Evolutionary conservation across 2,888 invertebrate species (phyloP).

Genomic region (Fragum sueziense): DNA sequence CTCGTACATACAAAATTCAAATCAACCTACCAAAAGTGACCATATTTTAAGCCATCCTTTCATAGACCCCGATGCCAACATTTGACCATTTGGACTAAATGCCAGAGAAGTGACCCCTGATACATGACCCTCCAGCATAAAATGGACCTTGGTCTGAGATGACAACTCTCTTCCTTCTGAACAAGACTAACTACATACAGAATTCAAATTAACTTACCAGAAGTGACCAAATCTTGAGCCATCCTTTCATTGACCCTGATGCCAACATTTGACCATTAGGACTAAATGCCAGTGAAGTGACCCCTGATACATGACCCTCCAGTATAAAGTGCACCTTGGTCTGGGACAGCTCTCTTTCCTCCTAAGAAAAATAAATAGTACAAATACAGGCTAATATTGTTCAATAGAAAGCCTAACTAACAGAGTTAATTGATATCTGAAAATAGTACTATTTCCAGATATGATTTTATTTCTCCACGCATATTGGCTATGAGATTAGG

Average conservation of each 20-base stretch:
- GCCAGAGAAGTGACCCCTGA: conserved; percentile 84
- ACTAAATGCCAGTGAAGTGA: conserved; percentile 84
- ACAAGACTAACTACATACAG: too few species aligned
- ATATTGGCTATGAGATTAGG: too few species aligned
- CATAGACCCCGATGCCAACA: conserved; percentile 84
- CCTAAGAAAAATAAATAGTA: too few species aligned
- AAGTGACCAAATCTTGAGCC: conserved; percentile 86
- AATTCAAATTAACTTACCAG: conserved; percentile 65
- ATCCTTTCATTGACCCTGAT: conserved; percentile 84
- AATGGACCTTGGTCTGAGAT: conserved; percentile 43
- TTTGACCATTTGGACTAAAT: conserved; percentile 84
- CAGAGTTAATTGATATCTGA: too few species aligned
- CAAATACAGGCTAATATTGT: too few species aligned
- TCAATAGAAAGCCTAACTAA: too few species aligned
- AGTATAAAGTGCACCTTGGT: conserved; percentile 66
- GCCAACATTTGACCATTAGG: conserved; percentile 84
- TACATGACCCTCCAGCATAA: conserved; percentile 84
- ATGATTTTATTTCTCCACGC: too few species aligned
- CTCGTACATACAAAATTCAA: too few species aligned
- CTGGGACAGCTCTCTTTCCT: too few species aligned
- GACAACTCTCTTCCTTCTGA: too few species aligned
- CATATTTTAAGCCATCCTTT: conserved; percentile 86
- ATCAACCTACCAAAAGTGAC: conserved; percentile 83
- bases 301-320: conserved; percentile 85
- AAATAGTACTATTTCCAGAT: too few species aligned